Conservation (phyloP, 1,140 invertebrate genomes). For the Galendromus occidentalis region DNA sequence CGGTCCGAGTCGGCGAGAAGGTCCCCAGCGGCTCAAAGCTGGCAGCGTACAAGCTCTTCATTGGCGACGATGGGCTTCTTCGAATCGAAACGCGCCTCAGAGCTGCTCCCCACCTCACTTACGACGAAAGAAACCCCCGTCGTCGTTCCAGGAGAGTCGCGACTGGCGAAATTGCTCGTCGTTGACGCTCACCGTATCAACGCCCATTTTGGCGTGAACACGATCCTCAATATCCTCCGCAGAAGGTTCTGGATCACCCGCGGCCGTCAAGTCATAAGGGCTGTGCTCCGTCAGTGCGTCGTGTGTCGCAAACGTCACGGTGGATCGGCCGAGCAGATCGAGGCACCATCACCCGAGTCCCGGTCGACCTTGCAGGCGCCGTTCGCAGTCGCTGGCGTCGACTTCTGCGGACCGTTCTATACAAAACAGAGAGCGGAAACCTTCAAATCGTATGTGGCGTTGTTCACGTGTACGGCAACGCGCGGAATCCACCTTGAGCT, state of each 20-base stretch:
- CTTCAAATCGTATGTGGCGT: constrained; percentile 26
- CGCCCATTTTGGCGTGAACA: not conserved
- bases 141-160: no score
- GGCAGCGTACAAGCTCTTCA: no score
- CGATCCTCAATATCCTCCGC: not conserved
- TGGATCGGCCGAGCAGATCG: not conserved
- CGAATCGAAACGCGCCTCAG: no score
- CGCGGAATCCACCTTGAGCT: constrained; percentile 30
- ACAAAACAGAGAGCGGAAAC: no score
- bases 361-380: not conserved
- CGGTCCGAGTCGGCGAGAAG: no score
- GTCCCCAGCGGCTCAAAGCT: no score
- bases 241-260: not conserved
- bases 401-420: constrained; percentile 2
- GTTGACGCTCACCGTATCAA: no score
- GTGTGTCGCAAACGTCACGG: not conserved
- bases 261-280: not conserved
- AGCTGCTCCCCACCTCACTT: no score
- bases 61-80: no score
- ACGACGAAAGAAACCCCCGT: no score
- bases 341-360: not conserved
- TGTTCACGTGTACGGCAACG: constrained; percentile 30
- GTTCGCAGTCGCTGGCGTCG: not conserved
- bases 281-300: not conserved
- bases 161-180: no score